Evolutionary conservation across 2,797 vertebrate genomes (phyloP).

Genomic region (Chloroceryle inda): DNA sequence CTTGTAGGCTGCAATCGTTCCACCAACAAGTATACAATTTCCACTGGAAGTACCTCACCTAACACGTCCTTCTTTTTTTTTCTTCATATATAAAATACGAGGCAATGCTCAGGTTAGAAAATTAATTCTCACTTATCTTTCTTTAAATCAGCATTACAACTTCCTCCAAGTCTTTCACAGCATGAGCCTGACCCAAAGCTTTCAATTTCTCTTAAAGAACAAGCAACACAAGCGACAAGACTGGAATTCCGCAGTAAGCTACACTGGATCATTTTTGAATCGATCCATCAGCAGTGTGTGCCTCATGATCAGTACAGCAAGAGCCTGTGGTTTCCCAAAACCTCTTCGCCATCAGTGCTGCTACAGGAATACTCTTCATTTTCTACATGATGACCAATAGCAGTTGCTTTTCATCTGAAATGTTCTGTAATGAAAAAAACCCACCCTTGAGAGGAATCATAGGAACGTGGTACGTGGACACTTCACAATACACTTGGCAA

Average conservation of each 20-base stretch:
- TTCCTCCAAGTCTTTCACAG: not conserved
- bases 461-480: not conserved
- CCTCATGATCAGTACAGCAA: not conserved
- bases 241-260: not conserved
- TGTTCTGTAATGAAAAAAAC: not conserved
- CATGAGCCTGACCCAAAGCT: not conserved
- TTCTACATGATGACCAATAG: not conserved
- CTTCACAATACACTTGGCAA: not conserved
- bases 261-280: not conserved
- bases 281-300: not conserved
- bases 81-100: not conserved
- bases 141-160: not conserved
- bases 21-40: not conserved
- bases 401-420: not conserved
- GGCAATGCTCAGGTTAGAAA: not conserved
- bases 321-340: not conserved
- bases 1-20: not conserved
- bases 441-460: not conserved
- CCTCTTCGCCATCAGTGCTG: not conserved
- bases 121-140: not conserved
- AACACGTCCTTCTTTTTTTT: not conserved
- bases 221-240: not conserved
- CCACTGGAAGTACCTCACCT: not conserved
- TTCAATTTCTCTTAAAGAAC: not conserved
- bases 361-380: accelerated